Percentiles rank a stretch among this genome's conserved stretches.
Evolutionary conservation across 2,888 invertebrate species (phyloP).

Genomic region (Zonitis immaculata): DNA sequence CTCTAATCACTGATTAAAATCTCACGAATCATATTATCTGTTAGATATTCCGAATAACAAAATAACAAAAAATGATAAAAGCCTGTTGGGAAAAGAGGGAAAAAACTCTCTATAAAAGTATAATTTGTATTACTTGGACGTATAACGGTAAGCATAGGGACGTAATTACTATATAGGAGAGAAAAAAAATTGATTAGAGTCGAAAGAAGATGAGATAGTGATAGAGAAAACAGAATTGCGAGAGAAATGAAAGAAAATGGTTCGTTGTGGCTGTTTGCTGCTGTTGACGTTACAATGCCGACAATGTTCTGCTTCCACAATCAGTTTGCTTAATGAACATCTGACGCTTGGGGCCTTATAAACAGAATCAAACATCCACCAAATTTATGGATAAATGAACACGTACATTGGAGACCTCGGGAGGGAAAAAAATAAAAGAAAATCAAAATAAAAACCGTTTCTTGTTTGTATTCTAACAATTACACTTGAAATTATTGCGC

Average conservation of each 20-base stretch:
- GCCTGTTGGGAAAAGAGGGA: too few species aligned
- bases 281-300: conserved; percentile 4
- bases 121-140: too few species aligned
- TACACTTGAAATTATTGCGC: neutral
- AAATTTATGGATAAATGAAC: conserved; percentile 12
- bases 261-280: neutral
- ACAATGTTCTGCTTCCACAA: conserved; percentile 4
- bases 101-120: too few species aligned
- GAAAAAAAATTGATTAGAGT: neutral
- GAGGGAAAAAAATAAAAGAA: neutral
- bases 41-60: too few species aligned
- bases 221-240: too few species aligned
- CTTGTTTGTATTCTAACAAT: conserved; percentile 9
- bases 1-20: too few species aligned
- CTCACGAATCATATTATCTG: too few species aligned
- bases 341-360: conserved; percentile 15
- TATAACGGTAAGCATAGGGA: conserved; percentile 22
- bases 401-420: neutral
- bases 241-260: neutral
- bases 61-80: too few species aligned
- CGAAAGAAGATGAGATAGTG: neutral
- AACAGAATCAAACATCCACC: conserved; percentile 15
- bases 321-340: conserved; percentile 20
- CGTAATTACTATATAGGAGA: conserved; percentile 32
- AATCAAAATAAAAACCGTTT: neutral